phyloP scores from a whole-genome alignment of 1,140 invertebrate species.

The silkworm (Bombyx mori) region ASM3026992v2 NC_085132.1:5611001-5611500 shows the following conservation, averaged over 20 bases:
- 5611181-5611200: neutral
- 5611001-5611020: too few species aligned
- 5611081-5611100: too few species aligned
- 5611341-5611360: conserved; percentile 6
- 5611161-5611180: neutral
- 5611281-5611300: conserved; percentile 5
- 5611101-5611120: too few species aligned
- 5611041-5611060: too few species aligned
- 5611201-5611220: neutral
- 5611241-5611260: conserved; percentile 4
- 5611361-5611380: neutral
- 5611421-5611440: too few species aligned
- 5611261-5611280: conserved; percentile 2
- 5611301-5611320: neutral
- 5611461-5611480: too few species aligned
- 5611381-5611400: neutral
- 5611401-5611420: neutral
- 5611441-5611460: too few species aligned
- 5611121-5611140: too few species aligned
- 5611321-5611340: conserved; percentile 4
- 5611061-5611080: too few species aligned
- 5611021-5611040: too few species aligned
- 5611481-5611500: too few species aligned
- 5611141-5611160: neutral
- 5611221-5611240: conserved; percentile 2